Evolutionary conservation across 1,140 invertebrate genomes (phyloP), one percentile per base, ranked within the genome.

Genomic region (Andrena cerasifolii): DNA sequence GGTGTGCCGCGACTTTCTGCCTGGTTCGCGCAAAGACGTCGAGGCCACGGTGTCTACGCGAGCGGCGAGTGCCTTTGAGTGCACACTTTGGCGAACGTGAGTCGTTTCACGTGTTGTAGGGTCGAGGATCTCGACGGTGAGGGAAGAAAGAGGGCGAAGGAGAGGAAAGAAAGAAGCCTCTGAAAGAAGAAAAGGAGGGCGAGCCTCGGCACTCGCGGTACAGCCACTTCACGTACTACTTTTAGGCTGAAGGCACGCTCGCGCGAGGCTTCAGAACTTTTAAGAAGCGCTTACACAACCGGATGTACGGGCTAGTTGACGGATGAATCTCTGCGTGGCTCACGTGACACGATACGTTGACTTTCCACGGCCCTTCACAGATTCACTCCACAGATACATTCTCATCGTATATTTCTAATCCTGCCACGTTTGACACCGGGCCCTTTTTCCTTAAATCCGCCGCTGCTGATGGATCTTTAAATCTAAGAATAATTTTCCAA

Each of bases 281-380:
- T 78, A 78, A 78, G 76, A 78, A 72, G 67, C 76, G 76, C 58
- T 65, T 72, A 73, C 68, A 72, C 59, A 63, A 72, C 58, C 74
- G 74, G 66, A 71, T 71, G 56, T 63, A 73, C 26, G 40, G 47
- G 65, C 76, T 47, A 49, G 59, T 63, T 62, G 59, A 47, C 47
- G 58, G 36, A 65, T 28, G 56, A 78, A 78, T 73, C 76, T 58
- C 43, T 31, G 43, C 45, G 31, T 53, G 66, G 45, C 54, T 68
- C 56, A 51, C 54, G 54, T 31, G 56, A 40, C 26, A 43, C 66
- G 65, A 3, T 33, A 14, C 18, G 16, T 49, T 31, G 36, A 58
- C 66, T 51, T 51, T 10, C 21, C 51, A 43, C 53, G 6, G 16
- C 8, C 16, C 6, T 53, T 40, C 33, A n/a, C n/a, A n/a, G n/a